Conservation (phyloP, 2,888 invertebrate genomes). For the Trichogramma evanescens region DNA sequence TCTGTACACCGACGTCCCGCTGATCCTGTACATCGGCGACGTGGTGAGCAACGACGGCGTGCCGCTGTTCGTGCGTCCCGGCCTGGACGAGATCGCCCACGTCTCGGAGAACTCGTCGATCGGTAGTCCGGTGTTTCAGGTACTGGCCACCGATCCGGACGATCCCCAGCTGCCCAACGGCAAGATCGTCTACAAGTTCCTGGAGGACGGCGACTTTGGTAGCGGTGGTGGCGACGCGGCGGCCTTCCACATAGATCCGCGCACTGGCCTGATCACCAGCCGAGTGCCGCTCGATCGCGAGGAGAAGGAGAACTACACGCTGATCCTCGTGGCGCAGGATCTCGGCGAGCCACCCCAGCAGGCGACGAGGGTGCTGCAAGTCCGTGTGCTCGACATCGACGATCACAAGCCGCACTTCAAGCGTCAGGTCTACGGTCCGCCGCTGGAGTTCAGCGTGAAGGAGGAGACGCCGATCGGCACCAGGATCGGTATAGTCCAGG, state of each 20-base stretch:
- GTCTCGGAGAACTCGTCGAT: slow-evolving; percentile 69
- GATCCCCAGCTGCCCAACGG: slow-evolving; percentile 71
- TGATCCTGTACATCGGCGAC: slow-evolving; percentile 68
- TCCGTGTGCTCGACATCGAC: slow-evolving; percentile 67
- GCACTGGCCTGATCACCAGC: slow-evolving; percentile 68
- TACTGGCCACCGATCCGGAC: slow-evolving; percentile 71
- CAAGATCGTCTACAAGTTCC: slow-evolving; percentile 63
- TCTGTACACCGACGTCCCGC: slow-evolving; percentile 56
- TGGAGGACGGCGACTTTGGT: slow-evolving; percentile 57
- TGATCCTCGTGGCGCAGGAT: slow-evolving; percentile 72
- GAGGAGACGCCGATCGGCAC: slow-evolving; percentile 65
- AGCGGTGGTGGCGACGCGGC: slow-evolving; percentile 33
- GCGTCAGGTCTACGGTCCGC: slow-evolving; percentile 58
- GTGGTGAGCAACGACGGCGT: slow-evolving; percentile 76
- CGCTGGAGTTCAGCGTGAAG: slow-evolving; percentile 56
- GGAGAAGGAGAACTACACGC: slow-evolving; percentile 63
- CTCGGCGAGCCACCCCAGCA: slow-evolving; percentile 71
- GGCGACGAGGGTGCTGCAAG: slow-evolving; percentile 62
- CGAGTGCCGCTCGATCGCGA: slow-evolving; percentile 67
- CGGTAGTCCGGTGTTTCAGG: slow-evolving; percentile 68
- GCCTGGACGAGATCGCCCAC: slow-evolving; percentile 61
- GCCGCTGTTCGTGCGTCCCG: slow-evolving; percentile 66
- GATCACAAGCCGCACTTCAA: slow-evolving; percentile 71
- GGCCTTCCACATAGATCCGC: slow-evolving; percentile 41
- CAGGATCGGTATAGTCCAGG: slow-evolving; percentile 61